These are phyloP conservation scores for Nymphalis polychloros DNA, from an alignment of 2,888 invertebrate species.

Conservation along the genomic window DNA sequence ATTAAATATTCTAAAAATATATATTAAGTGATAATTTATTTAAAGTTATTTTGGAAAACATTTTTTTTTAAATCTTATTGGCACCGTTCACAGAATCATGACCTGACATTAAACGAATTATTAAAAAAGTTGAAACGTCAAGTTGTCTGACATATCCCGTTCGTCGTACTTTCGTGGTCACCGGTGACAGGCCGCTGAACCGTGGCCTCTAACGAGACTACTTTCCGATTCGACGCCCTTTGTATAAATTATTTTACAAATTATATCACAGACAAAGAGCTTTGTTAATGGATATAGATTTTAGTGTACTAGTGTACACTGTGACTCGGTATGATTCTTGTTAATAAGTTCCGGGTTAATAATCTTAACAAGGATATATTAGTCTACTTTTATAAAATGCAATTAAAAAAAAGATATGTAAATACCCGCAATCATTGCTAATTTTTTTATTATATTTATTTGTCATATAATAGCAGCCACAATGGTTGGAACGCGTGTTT, in stretches of 20 bases:
- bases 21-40: too few relatives aligned
- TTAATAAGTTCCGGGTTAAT: slow-evolving; percentile 1
- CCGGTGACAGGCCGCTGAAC: slow-evolving; percentile 45
- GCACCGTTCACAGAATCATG: background rate
- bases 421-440: too few relatives aligned
- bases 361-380: background rate
- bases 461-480: too few relatives aligned
- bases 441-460: too few relatives aligned
- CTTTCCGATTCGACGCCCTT: slow-evolving; percentile 63
- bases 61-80: background rate
- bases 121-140: slow-evolving; percentile 1
- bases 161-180: slow-evolving; percentile 30
- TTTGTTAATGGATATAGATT: slow-evolving; percentile 33
- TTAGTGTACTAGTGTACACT: slow-evolving; percentile 16
- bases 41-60: background rate
- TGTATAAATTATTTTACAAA: slow-evolving; percentile 48
- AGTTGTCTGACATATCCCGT: slow-evolving; percentile 22
- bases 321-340: slow-evolving; percentile 2
- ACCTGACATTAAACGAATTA: background rate
- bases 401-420: too few relatives aligned
- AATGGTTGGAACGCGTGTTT: too few relatives aligned
- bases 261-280: slow-evolving; percentile 40
- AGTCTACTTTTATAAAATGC: too few relatives aligned
- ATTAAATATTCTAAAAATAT: too few relatives aligned
- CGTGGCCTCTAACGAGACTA: slow-evolving; percentile 69